A percentile compares a stretch with the other conserved stretches of the same genome.
These are phyloP conservation scores for Salvelinus namaycush DNA, from an alignment of 2,113 vertebrate species.

Conservation along the genomic window DNA sequence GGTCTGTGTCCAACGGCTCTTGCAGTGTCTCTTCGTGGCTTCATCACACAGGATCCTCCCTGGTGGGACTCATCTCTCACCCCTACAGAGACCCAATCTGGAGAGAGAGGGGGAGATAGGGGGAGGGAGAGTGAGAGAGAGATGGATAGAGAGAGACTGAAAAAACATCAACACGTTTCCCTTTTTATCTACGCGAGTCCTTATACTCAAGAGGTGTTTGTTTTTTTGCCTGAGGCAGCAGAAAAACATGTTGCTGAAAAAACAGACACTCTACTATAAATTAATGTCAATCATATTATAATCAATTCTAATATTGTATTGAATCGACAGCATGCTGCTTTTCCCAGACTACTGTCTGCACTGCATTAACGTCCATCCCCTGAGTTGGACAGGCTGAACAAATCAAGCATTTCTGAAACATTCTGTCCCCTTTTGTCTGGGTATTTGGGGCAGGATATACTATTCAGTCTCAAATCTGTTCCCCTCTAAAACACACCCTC, in stretches of 20 bases:
- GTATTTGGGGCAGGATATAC: neutral
- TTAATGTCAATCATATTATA: constrained; percentile 33
- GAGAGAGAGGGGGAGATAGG: constrained; percentile 15
- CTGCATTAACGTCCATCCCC: constrained; percentile 17
- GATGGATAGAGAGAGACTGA: neutral
- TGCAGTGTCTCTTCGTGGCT: constrained; percentile 47
- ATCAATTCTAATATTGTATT: constrained; percentile 35
- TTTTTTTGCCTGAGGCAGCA: neutral
- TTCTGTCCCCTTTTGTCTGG: neutral
- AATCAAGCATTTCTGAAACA: constrained; percentile 16
- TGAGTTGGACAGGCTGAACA: constrained; percentile 27
- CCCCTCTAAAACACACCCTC: neutral
- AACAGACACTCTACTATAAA: constrained; percentile 43
- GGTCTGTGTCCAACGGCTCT: constrained; percentile 53
- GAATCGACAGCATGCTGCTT: constrained; percentile 29
- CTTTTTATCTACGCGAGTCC: neutral
- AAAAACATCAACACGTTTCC: no score
- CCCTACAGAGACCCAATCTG: constrained; percentile 69
- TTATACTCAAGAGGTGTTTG: neutral
- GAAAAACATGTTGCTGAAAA: neutral
- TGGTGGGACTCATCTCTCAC: constrained; percentile 56
- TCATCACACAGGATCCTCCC: constrained; percentile 55
- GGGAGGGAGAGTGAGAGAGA: neutral
- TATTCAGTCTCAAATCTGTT: neutral
- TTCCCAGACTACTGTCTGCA: constrained; percentile 12